Conservation (phyloP, 1,140 invertebrate species). For the Cotesia typhae region DNA sequence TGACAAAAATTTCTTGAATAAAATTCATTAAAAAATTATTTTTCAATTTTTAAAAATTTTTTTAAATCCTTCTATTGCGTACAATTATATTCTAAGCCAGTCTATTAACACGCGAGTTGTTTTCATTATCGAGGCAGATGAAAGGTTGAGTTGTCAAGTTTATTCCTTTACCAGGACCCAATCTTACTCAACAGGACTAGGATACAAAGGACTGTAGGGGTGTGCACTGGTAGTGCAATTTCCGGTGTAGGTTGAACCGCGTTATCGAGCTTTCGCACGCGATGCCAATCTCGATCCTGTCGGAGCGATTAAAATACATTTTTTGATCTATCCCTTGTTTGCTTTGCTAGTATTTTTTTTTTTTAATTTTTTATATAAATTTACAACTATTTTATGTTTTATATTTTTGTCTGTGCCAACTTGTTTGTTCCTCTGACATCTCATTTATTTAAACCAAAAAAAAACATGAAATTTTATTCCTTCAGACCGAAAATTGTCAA, state of each 20-base stretch:
- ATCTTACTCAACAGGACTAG: slow-evolving; percentile 15
- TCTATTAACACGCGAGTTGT: no score
- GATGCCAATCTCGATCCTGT: slow-evolving; percentile 33
- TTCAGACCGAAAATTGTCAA: no score
- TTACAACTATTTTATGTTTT: slow-evolving; percentile 12
- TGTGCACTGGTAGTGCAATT: slow-evolving; percentile 31
- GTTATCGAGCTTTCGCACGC: slow-evolving; percentile 34
- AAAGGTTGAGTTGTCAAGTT: no score
- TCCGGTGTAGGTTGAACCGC: slow-evolving; percentile 24
- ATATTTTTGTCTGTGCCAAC: slow-evolving; percentile 15
- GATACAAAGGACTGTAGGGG: slow-evolving; percentile 5
- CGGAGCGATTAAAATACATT: slow-evolving; percentile 24
- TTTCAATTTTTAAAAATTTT: no score
- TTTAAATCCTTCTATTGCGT: no score
- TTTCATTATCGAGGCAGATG: no score
- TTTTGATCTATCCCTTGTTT: not conserved
- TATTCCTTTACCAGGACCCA: slow-evolving; percentile 2
- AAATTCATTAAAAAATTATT: no score
- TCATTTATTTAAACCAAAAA: no score
- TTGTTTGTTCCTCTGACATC: no score
- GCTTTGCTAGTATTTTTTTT: not conserved
- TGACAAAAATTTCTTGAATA: no score
- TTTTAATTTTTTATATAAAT: slow-evolving; percentile 3
- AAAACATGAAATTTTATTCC: no score
- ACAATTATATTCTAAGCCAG: no score